Percentiles rank a stretch among this genome's conserved stretches.
Conservation (phyloP, 2,888 invertebrate species). For the Diachrysia chrysitis region DNA sequence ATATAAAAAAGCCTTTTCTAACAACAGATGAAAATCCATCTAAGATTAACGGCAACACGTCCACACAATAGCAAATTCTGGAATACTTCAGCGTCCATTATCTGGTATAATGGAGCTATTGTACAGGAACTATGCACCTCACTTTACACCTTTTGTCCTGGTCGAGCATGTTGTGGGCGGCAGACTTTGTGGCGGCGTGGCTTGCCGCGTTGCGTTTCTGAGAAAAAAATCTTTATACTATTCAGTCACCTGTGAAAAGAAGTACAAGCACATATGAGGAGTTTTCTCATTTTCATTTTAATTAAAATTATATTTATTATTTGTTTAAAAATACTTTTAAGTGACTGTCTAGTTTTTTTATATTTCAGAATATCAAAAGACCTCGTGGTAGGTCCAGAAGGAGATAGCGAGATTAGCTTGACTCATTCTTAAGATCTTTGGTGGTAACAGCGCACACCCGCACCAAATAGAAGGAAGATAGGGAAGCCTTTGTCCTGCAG, state of each 20-base stretch:
- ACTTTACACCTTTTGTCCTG: constrained; percentile 24
- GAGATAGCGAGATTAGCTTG: too few species aligned
- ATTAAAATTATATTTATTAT: too few species aligned
- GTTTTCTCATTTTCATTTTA: too few species aligned
- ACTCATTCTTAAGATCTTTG: too few species aligned
- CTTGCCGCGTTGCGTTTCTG: not conserved
- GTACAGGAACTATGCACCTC: constrained; percentile 20
- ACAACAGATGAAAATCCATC: not conserved
- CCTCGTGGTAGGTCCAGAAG: too few species aligned
- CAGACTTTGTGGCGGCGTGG: not conserved
- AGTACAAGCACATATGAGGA: not conserved
- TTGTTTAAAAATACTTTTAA: too few species aligned
- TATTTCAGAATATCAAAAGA: too few species aligned
- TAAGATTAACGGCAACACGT: not conserved
- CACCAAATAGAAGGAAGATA: too few species aligned
- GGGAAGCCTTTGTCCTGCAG: too few species aligned
- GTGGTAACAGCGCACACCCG: too few species aligned
- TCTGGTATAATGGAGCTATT: constrained; percentile 26
- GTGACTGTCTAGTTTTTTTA: too few species aligned
- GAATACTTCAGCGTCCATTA: constrained; percentile 31
- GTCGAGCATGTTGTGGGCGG: not conserved
- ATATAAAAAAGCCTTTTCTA: too few species aligned
- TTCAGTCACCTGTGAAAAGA: not conserved
- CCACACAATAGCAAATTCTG: constrained; percentile 2
- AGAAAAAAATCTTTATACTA: not conserved